Evolutionary conservation across 2,888 invertebrate species (phyloP).

Genomic region (Drosophila picticornis): DNA sequence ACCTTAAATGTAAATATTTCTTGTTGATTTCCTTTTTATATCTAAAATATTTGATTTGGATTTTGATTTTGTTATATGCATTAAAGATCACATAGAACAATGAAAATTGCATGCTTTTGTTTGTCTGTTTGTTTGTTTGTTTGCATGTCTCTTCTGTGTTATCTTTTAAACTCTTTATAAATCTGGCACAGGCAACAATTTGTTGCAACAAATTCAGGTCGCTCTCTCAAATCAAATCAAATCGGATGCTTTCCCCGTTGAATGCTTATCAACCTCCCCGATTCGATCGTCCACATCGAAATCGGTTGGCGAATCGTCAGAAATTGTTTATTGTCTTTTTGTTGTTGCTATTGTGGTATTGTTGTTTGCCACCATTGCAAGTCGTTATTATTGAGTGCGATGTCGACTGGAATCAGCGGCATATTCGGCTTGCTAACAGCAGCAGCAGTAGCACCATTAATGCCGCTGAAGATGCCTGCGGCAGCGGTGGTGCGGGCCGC

Average conservation of each 20-base stretch:
- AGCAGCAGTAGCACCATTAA: not conserved
- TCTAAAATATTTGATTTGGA: conserved; percentile 56
- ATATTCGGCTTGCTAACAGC: conserved; percentile 6
- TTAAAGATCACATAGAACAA: conserved; percentile 40
- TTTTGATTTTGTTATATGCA: conserved; percentile 54
- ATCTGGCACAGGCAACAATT: conserved; percentile 61
- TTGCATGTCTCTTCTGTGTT: not conserved
- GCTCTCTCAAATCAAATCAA: not conserved
- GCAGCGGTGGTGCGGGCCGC: not conserved
- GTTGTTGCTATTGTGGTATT: conserved; percentile 26
- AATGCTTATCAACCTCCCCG: conserved; percentile 70
- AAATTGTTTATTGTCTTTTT: not conserved
- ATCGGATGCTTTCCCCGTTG: conserved; percentile 23
- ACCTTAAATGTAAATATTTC: conserved; percentile 79
- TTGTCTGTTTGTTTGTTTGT: conserved; percentile 11
- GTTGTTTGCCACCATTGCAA: not conserved
- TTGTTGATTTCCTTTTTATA: conserved; percentile 51
- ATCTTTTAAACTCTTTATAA: conserved; percentile 8
- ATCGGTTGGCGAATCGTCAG: conserved; percentile 50
- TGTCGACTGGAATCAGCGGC: conserved; percentile 27
- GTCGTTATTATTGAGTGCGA: conserved; percentile 41
- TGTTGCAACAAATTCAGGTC: conserved; percentile 48
- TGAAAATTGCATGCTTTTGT: conserved; percentile 4
- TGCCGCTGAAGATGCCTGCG: not conserved
- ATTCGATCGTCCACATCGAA: conserved; percentile 80